These are phyloP conservation scores for Cotesia chilonis DNA, from an alignment of 1,140 invertebrate species.

Conservation along the genomic window DNA sequence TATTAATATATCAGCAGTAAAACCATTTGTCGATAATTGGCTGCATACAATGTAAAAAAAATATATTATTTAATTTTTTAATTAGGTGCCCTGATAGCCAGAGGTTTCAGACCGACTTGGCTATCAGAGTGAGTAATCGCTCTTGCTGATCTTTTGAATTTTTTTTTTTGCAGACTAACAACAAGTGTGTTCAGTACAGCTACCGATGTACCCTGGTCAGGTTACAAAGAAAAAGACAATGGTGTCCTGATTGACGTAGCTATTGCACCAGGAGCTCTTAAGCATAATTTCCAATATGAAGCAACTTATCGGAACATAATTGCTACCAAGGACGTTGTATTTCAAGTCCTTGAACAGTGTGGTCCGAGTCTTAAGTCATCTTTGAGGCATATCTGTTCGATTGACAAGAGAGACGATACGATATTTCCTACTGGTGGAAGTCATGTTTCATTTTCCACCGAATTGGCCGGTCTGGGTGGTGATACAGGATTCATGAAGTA, in stretches of 20 bases:
- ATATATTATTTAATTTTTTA: not conserved
- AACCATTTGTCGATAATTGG: constrained; percentile 73
- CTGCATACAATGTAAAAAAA: constrained; percentile 56
- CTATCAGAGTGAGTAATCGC: no score
- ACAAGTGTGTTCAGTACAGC: constrained; percentile 75
- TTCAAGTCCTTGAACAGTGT: constrained; percentile 82
- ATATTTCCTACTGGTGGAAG: constrained; percentile 80
- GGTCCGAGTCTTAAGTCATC: constrained; percentile 88
- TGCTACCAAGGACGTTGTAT: constrained; percentile 72
- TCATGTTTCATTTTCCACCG: constrained; percentile 75
- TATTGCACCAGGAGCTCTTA: constrained; percentile 69
- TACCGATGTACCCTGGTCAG: constrained; percentile 81
- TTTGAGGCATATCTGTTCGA: constrained; percentile 77
- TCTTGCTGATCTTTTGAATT: not conserved
- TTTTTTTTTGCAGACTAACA: constrained; percentile 69
- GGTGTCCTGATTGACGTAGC: constrained; percentile 74
- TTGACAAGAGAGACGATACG: constrained; percentile 80
- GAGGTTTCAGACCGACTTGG: no score
- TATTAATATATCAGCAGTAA: constrained; percentile 76
- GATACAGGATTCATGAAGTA: constrained; percentile 87
- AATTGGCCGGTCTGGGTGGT: constrained; percentile 88
- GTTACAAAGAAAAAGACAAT: constrained; percentile 75
- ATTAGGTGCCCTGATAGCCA: no score
- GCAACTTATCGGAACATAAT: constrained; percentile 79
- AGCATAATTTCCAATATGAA: constrained; percentile 86